Conservation (phyloP, 2,113 vertebrate genomes). For the Amphilophus citrinellus region DNA sequence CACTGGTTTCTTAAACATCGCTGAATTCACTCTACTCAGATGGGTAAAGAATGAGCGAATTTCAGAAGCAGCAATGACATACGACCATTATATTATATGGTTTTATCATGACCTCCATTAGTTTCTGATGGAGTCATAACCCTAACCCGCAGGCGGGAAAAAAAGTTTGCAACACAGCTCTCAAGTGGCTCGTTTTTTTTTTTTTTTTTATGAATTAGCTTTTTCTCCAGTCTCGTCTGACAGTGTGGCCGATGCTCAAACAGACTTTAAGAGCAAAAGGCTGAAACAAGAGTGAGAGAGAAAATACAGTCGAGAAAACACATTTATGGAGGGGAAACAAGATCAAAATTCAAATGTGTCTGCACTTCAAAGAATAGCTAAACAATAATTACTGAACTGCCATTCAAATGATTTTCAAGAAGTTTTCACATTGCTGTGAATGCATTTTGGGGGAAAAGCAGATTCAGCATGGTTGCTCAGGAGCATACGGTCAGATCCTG, state of each 20-base stretch:
- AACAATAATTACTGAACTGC: background rate
- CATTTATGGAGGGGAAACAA: background rate
- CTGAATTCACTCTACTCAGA: background rate
- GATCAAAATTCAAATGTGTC: background rate
- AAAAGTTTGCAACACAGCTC: background rate
- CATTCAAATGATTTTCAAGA: background rate
- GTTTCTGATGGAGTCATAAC: background rate
- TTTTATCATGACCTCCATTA: too few relatives aligned
- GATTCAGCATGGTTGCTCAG: background rate
- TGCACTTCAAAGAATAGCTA: background rate
- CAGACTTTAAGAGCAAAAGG: background rate
- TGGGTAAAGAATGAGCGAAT: background rate
- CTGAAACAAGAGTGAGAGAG: background rate
- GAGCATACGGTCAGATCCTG: background rate
- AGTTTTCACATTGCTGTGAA: background rate
- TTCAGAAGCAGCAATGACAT: too few relatives aligned
- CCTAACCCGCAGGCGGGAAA: background rate
- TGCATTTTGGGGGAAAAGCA: background rate
- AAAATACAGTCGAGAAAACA: background rate
- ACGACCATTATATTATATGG: too few relatives aligned
- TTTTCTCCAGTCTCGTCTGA: background rate
- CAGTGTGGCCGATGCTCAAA: background rate
- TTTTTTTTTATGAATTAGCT: rapidly evolving
- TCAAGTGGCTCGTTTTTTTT: background rate
- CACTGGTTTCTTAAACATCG: background rate